phyloP scores from a whole-genome alignment of 2,113 vertebrate genomes.

The Pollimyrus isidori region DNA sequence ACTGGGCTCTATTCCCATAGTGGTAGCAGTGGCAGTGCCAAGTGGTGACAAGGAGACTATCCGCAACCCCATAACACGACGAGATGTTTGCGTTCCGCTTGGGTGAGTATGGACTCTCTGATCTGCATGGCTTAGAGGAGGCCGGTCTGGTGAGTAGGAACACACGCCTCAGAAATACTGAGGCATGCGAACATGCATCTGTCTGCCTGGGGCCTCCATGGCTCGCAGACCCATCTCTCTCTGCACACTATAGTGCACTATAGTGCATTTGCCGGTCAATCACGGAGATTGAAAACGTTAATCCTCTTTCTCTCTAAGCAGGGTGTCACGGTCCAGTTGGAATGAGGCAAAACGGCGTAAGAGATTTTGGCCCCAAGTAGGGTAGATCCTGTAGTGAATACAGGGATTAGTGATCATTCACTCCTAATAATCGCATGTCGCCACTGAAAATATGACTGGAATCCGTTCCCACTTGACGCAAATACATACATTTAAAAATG shows the following conservation, averaged over 20 bases:
- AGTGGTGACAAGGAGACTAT: background rate
- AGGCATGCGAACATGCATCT: background rate
- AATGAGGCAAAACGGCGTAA: background rate
- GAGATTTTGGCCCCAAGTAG: conserved; percentile 7
- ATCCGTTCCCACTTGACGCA: background rate
- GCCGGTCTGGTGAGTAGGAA: background rate
- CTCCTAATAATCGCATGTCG: background rate
- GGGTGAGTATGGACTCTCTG: background rate
- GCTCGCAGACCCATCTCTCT: background rate
- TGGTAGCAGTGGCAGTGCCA: background rate
- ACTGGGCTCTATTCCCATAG: background rate
- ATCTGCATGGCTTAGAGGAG: background rate
- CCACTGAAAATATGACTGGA: background rate
- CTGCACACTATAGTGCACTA: background rate
- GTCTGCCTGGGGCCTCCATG: background rate
- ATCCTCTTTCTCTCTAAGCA: background rate
- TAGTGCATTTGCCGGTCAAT: conserved; percentile 1
- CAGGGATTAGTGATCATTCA: conserved; percentile 8
- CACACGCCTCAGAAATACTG: conserved; percentile 9
- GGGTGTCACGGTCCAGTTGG: background rate
- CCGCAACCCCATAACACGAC: background rate
- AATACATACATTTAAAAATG: background rate
- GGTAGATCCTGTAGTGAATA: background rate
- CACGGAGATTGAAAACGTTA: background rate
- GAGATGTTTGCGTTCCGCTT: conserved; percentile 11